Percentiles rank a stretch among this genome's conserved stretches.
These are phyloP conservation scores for Kryphioiulus occultus DNA, from an alignment of 2,888 invertebrate genomes.

Conservation along the genomic window DNA sequence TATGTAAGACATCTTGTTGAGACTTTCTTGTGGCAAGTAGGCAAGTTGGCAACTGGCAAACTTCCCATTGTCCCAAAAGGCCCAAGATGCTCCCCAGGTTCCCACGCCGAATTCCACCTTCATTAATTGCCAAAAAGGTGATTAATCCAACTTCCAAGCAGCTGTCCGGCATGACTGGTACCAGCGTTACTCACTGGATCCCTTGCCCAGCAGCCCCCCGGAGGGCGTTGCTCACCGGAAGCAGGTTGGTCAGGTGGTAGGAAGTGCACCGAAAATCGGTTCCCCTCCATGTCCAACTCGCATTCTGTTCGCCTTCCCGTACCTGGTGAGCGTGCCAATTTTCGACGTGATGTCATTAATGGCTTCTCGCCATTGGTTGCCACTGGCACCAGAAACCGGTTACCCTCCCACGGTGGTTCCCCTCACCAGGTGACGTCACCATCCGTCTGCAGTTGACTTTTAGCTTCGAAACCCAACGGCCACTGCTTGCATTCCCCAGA, in stretches of 20 bases:
- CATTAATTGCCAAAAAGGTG: background rate
- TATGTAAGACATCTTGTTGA: no score
- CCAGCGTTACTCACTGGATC: background rate
- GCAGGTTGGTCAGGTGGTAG: background rate
- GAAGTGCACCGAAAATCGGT: background rate
- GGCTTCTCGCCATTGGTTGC: background rate
- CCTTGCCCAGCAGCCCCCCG: background rate
- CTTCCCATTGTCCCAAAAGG: no score
- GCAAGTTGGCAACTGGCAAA: no score
- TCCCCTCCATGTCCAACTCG: background rate
- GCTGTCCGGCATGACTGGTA: background rate
- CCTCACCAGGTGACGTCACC: slow-evolving; percentile 32
- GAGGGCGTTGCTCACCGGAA: slow-evolving; percentile 18
- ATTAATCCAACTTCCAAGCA: background rate
- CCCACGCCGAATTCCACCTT: background rate
- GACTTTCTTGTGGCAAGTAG: no score
- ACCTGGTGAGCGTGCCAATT: slow-evolving; percentile 11
- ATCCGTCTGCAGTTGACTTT: slow-evolving; percentile 21
- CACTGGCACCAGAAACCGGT: background rate
- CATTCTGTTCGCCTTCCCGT: background rate
- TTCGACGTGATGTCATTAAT: background rate
- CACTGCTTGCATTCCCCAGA: background rate
- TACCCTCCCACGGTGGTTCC: background rate
- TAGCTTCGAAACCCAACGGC: background rate
- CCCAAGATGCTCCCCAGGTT: no score